phyloP scores from a whole-genome alignment of 2,888 invertebrate genomes.

The Platycheirus albimanus region DNA sequence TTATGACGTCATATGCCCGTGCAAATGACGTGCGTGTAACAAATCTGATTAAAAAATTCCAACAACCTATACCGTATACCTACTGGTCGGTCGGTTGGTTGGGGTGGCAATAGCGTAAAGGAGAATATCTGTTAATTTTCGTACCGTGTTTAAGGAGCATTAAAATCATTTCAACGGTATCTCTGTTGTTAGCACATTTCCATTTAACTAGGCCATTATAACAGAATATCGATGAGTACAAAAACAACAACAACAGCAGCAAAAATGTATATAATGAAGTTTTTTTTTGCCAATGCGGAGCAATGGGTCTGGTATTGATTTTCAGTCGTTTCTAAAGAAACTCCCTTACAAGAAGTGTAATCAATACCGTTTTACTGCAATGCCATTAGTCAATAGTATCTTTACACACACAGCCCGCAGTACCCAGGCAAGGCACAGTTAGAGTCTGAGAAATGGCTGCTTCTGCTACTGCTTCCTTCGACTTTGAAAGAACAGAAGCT shows the following conservation, averaged over 20 bases:
- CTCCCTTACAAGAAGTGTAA: conserved; percentile 62
- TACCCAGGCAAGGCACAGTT: conserved; percentile 15
- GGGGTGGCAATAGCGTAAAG: too few relatives aligned
- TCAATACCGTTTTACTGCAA: conserved; percentile 54
- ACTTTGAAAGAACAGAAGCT: background rate
- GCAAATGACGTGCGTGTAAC: conserved; percentile 38
- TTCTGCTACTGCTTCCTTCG: too few relatives aligned
- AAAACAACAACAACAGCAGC: background rate
- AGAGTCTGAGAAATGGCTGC: conserved; percentile 15
- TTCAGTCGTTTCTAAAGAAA: conserved; percentile 65
- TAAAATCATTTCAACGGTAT: conserved; percentile 44
- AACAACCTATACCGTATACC: background rate
- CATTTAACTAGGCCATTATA: conserved; percentile 62
- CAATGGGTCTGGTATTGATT: conserved; percentile 53
- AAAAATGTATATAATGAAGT: conserved; percentile 3
- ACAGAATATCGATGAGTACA: conserved; percentile 32
- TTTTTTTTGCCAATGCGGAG: conserved; percentile 20
- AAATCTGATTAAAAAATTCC: conserved; percentile 56
- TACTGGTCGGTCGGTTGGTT: too few relatives aligned
- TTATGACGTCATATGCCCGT: conserved; percentile 20
- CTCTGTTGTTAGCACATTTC: conserved; percentile 56
- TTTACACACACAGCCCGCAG: background rate
- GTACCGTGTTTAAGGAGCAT: conserved; percentile 50
- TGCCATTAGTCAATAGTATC: conserved; percentile 24
- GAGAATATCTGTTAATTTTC: conserved; percentile 37